Evolutionary conservation across 2,888 invertebrate species (phyloP).

Genomic region (Spodoptera exigua): DNA sequence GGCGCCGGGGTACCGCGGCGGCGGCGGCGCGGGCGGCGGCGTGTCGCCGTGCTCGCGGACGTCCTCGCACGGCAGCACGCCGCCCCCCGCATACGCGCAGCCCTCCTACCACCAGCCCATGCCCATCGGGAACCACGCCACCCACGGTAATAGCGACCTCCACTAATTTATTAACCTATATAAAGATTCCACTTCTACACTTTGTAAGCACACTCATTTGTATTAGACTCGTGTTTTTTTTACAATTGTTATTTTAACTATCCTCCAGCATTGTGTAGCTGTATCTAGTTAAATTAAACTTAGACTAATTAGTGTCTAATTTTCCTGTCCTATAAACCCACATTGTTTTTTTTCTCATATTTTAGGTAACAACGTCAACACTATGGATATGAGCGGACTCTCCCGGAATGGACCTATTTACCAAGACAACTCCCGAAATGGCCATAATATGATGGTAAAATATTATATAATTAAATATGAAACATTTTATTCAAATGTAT

Average conservation of each 20-base stretch:
- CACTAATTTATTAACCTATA: no score
- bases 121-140: slow-evolving; percentile 56
- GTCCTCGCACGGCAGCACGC: slow-evolving; percentile 86
- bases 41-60: slow-evolving; percentile 92
- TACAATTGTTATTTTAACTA: neutral
- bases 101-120: slow-evolving; percentile 68
- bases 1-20: slow-evolving; percentile 96
- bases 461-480: no score
- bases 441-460: slow-evolving; percentile 85
- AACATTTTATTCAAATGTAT: no score
- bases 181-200: no score
- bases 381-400: slow-evolving; percentile 83
- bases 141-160: no score
- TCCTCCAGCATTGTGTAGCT: no score
- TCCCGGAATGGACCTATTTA: slow-evolving; percentile 86
- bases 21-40: slow-evolving; percentile 91
- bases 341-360: slow-evolving; percentile 1
- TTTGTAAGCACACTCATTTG: no score
- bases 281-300: no score
- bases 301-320: no score
- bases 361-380: slow-evolving; percentile 80
- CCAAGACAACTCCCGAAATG: slow-evolving; percentile 84
- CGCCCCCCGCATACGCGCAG: slow-evolving; percentile 76
- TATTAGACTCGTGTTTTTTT: no score
- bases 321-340: neutral